These are phyloP conservation scores for Ammodramus savannarum DNA, from an alignment of 2,113 vertebrate genomes.

Conservation along the genomic window DNA sequence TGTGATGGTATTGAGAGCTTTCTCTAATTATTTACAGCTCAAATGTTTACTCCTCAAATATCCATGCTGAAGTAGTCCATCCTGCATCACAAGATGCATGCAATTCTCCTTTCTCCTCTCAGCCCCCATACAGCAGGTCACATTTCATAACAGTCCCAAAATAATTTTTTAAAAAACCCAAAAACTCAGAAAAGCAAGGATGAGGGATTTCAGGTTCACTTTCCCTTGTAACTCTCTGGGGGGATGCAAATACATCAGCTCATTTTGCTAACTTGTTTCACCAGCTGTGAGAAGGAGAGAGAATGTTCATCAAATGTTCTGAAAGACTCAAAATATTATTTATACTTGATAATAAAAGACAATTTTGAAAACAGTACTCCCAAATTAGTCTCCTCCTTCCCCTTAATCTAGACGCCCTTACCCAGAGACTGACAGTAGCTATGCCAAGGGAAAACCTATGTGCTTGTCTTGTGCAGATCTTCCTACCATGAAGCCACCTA, in stretches of 20 bases:
- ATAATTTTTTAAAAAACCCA: fast-evolving
- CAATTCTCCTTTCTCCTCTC: background rate
- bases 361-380: background rate
- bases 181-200: background rate
- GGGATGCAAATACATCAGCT: background rate
- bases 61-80: background rate
- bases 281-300: background rate
- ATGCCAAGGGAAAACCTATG: background rate
- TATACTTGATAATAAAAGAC: background rate
- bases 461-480: background rate
- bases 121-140: fast-evolving
- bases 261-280: background rate
- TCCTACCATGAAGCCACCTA: background rate
- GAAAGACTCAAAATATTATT: background rate
- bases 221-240: background rate
- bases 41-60: background rate
- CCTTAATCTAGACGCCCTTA: background rate
- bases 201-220: background rate
- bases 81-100: background rate
- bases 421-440: background rate
- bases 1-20: background rate
- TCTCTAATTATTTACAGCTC: background rate
- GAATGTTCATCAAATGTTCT: background rate
- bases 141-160: background rate
- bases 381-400: background rate